A percentile compares a stretch with the other conserved stretches of the same genome.
Conservation (phyloP, 1,140 invertebrate genomes). For the Neomicropteryx cornuta region DNA sequence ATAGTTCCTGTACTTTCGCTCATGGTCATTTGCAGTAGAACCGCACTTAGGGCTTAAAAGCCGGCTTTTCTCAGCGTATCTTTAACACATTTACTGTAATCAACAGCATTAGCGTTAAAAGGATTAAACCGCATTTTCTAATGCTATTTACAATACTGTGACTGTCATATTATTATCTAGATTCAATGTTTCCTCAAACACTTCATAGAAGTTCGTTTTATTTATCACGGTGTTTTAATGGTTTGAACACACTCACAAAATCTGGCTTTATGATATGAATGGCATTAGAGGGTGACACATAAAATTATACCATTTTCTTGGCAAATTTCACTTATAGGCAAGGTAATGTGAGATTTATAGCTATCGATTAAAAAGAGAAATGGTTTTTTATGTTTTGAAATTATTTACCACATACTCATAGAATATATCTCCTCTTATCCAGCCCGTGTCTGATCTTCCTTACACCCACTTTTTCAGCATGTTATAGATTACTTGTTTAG, state of each 20-base stretch:
- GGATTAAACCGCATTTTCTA: conserved; percentile 22
- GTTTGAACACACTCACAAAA: conserved; percentile 27
- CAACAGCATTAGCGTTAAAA: conserved; percentile 19
- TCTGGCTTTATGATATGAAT: conserved; percentile 32
- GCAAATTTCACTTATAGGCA: conserved; percentile 25
- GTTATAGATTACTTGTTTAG: conserved; percentile 15
- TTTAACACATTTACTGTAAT: conserved; percentile 20
- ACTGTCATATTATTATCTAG: conserved; percentile 5
- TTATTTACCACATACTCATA: conserved; percentile 29
- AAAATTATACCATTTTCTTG: conserved; percentile 24
- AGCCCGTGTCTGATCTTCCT: conserved; percentile 24
- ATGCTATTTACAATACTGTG: conserved; percentile 22
- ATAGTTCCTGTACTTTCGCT: no score
- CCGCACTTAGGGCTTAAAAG: no score
- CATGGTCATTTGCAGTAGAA: no score
- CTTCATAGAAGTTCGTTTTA: conserved; percentile 12
- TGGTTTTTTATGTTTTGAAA: conserved; percentile 22
- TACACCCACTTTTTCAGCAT: conserved; percentile 23
- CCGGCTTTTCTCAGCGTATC: no score
- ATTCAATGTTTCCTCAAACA: conserved; percentile 12
- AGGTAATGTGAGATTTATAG: conserved; percentile 26
- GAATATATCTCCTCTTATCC: conserved; percentile 28
- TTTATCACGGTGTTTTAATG: conserved; percentile 18
- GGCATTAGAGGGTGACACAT: conserved; percentile 26
- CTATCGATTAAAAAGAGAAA: conserved; percentile 29